Base-by-base conservation (phyloP, 2,797 vertebrate genomes). In the Brotula barbata region DNA sequence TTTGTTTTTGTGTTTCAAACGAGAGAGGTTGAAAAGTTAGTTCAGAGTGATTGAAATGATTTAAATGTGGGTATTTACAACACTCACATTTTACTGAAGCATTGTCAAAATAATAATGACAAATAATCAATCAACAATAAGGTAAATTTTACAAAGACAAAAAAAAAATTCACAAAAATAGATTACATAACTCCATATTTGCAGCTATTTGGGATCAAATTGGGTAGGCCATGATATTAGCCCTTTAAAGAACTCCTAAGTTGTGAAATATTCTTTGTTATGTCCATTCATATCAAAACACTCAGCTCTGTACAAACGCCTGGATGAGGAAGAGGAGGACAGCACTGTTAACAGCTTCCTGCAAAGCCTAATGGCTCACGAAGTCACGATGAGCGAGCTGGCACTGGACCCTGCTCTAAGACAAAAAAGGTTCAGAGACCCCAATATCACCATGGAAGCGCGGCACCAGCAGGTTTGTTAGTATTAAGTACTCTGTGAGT, bases 381-480 rank as follows among this genome's bases (percentile, higher is more conserved):
- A 96, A 71, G 76, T 88, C 77, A 84, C 86, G 73, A 57, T 81
- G 33, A 79, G 94, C 81, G 78, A 84, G 47, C 90, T 95, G 69
- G 78, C 71, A 20, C 78, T 90, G 64, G 91, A 94, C 75, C 75
- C 82, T 21, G 80, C 88, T 42, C 85, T 85, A 65, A 89, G 81
- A 23, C 81, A 45, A 48, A 88, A 77, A 64, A 88, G 80, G 77
- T 71, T 85, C 58, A 84, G 66, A 78, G 87, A 96, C 86, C 94
- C 95, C 2, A 73, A 72, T 13, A 45, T 97, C 81, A 92, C 89
- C 71, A 98, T 98, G 94, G 94, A 97, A 77, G 88, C 94, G 49
- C 92, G 95, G 59, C 96, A 98, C 83, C 88, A 92, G 73, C 94
- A 95, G 94, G 95, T 97, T 41, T 89, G 89, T 28, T 28, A 28